Base-by-base conservation (phyloP, 1,140 invertebrate genomes). In the Cotesia chilonis region DNA sequence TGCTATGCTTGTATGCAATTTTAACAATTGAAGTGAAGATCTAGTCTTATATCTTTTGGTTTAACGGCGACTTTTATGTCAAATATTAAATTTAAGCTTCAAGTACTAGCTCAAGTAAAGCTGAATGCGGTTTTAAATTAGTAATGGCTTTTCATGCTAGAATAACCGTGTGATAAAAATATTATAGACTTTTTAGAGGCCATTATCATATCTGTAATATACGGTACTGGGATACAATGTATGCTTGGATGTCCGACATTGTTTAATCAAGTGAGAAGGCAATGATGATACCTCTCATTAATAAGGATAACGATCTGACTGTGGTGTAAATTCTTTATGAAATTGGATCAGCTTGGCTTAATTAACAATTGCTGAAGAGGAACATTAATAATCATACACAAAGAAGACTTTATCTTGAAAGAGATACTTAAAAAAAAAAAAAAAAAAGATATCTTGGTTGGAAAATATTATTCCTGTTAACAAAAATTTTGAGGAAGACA, bases 251-350 rank as follows among this genome's bases (percentile, higher is more conserved):
- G 7, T 51, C 12, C 10, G 2, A 52, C 17, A 68, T 4, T 68
- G 41, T 68, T 68, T 5, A n/a, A 2, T 14, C 17, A 54, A 55
- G 52, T 51, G 41, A 52, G 52, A 28, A 28, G 20, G 36, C 38
- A 41, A 28, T 20, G 20, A 4, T 68, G 66, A 68, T 68, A 54
- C 51, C 52, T 68, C 52, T 54, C 66, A 68, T 68, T 68, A 68
- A 38, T 35, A 41, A 54, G 28, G 66, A 68, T 68, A 68, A 55
- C 51, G 66, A 55, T 36, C 20, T 20, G 17, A 28, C 41, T 41
- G 28, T 10, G 6, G 7, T 7, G 7, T 54, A 9, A 7, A 6
- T 36, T 7, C 5, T 2, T 20, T 9, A 51, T 17, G 38, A 38
- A 28, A 28, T 28, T 28, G 28, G 14, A 38, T 52, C 4, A 47